Evolutionary conservation across 1,140 invertebrate genomes (phyloP), one percentile per base, ranked within the genome.

Genomic region (Bicyclus anynana): DNA sequence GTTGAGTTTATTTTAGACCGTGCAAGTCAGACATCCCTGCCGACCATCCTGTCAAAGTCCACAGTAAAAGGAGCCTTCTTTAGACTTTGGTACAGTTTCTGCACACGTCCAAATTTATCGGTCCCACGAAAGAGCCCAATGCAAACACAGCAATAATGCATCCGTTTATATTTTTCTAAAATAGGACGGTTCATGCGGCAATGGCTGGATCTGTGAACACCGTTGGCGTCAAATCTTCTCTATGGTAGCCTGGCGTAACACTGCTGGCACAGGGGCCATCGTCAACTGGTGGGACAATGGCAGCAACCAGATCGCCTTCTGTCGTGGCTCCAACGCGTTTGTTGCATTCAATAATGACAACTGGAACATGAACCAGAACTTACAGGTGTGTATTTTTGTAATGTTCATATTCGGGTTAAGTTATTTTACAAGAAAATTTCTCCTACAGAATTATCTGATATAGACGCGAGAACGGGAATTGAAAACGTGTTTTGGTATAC

Each of bases 181-280:
- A 42, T 26, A 89, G 88, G 91, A 95, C 65, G 89, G 91, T 1
- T 90, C 87, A 1, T 97, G 96, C 68, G 91, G 90, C 0, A 93
- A 93, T 68, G 95, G 95, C 1, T 98, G 95, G 95, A 84, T 97
- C 0, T 98, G 97, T 74, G 96, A 98, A 82, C 96, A 98, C 80
- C 91, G 95, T 16, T 97, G 95, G 96, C 84, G 92, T 4, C 92
- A 94, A 72, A 96, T 97, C 66, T 93, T 89, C 77, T 93, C 94
- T 61, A 97, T 97, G 95, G 94, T 95, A 1, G 77, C 74, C 2
- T 96, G 96, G 79, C 89, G 93, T 33, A 95, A 94, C 71, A 84
- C 89, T 0, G 94, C 91, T 3, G 78, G 81, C 33, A 89, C 87
- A 10, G 90, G 91, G 4, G 63, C 49, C 3, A 16, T 94, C 1